A percentile compares a stretch with the other conserved stretches of the same genome.
Evolutionary conservation across 2,113 vertebrate species (phyloP).

Genomic region (Pyxicephalus adspersus): DNA sequence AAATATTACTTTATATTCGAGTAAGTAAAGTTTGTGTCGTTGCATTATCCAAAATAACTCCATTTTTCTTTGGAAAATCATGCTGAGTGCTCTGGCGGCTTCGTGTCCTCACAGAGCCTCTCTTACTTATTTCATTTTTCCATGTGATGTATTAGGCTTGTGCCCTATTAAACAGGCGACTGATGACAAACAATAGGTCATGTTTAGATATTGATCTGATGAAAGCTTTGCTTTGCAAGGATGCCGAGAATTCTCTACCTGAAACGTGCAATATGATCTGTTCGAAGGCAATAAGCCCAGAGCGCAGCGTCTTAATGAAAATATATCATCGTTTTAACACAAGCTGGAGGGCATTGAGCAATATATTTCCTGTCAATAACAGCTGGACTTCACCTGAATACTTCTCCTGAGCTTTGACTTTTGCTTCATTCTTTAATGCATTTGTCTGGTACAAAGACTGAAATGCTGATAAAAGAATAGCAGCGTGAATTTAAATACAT

Average conservation of each 20-base stretch:
- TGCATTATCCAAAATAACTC: slow-evolving; percentile 51
- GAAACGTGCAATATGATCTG: slow-evolving; percentile 14
- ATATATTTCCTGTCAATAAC: slow-evolving; percentile 16
- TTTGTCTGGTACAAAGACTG: too few relatives aligned
- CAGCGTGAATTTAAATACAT: too few relatives aligned
- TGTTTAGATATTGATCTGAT: slow-evolving; percentile 49
- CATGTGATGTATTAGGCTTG: slow-evolving; percentile 37
- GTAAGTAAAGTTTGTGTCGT: slow-evolving; percentile 47
- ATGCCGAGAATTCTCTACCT: not conserved
- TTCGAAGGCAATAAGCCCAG: slow-evolving; percentile 23
- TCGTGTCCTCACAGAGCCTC: slow-evolving; percentile 35
- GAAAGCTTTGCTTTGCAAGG: slow-evolving; percentile 27
- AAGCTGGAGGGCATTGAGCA: not conserved
- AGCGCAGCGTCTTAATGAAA: slow-evolving; percentile 8
- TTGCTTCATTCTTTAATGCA: too few relatives aligned
- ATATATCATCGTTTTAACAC: slow-evolving; percentile 4
- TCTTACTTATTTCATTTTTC: slow-evolving; percentile 17
- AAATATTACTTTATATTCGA: slow-evolving; percentile 54
- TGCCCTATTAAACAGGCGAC: slow-evolving; percentile 40
- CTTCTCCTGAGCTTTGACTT: not conserved
- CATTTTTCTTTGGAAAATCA: slow-evolving; percentile 47
- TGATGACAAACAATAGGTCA: slow-evolving; percentile 45
- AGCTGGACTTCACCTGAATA: not conserved
- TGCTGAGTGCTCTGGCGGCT: slow-evolving; percentile 26
- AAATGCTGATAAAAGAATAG: too few relatives aligned